Evolutionary conservation across 2,113 vertebrate genomes (phyloP), one percentile per base, ranked within the genome.

Genomic region (Hydrochoerus hydrochaeris): DNA sequence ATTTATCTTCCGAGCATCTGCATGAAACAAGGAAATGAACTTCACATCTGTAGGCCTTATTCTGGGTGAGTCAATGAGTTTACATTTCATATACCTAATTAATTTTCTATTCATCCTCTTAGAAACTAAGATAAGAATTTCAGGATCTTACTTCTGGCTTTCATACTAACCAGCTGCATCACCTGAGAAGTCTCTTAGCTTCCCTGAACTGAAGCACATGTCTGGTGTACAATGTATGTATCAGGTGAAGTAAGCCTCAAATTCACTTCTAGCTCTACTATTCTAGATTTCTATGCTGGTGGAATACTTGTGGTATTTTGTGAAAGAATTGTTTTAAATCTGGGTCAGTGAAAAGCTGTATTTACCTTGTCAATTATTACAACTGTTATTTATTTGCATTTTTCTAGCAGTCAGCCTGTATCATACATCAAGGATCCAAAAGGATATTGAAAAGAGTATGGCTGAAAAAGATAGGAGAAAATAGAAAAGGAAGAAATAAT

Each of bases 391-490:
- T 78, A 30, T 63, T 63, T 84, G 17, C n/a, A 19, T 87, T 85
- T 75, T 26, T 75, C 35, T 49, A 69, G 4, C 19, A 93, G 8
- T 16, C 69, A 75, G 30, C 32, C 17, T 93, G 63, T 12, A 54
- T n/a, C 63, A 54, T 6, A 32, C 2, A 77, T 69, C 22, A 82
- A 30, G 3, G 4, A 65, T 90, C 11, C 65, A 63, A 60, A 32
- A 88, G 13, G 52, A 14, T 14, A 52, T 0, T 65, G 63, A 46
- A 19, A 62, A 46, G 26, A 92, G 8, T 77, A 32, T 5, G 62
- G n/a, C 5, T 93, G 60, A 88, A 92, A 94, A 38, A 91, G 13
- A 60, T 71, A 41, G 49, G 44, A 85, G 54, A 97, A 96, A 90
- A 91, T 4, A 73, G 67, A 38, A 85, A 54, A 83, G n/a, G 87